Base-by-base conservation (phyloP, 2,797 vertebrate species). In the Taeniopygia guttata region DNA sequence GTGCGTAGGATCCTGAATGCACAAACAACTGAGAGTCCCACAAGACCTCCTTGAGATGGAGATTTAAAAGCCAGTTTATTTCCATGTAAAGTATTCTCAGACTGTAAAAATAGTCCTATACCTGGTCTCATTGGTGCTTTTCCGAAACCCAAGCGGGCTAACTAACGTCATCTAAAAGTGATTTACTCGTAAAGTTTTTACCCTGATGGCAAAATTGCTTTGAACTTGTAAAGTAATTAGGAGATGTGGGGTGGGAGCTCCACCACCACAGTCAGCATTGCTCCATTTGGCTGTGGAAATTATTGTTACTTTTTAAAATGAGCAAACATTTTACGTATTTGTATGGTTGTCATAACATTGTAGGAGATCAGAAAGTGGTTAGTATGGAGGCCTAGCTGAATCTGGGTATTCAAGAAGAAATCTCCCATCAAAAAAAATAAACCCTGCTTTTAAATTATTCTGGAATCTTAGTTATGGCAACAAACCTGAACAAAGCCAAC, bases 1-100 rank as follows among this genome's bases (percentile, higher is more conserved):
- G 21, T 11, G 68, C 40, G 72, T 93, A 76, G 87, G 90, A 95
- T 93, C 42, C 4, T 55, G 64, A 93, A 79, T 66, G 84, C 64
- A 89, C 92, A 95, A 95, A 95, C 83, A 94, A 90, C 38, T 1
- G 23, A 73, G 49, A 79, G 78, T 95, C 85, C 82, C 93, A 91
- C 70, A 82, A 84, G 94, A 87, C 66, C 54, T 75, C 40, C 46
- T 63, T 2, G 62, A 87, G 77, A 91, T 67, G 83, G 77, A 90
- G 91, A 91, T 91, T 95, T 95, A 59, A 91, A 96, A 96, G 59
- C 49, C 83, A 86, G 69, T 91, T 84, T 90, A 84, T 94, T 90
- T 82, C 83, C 77, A 88, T 86, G 58, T 59, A 73, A 95, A 94
- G 29, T 58, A 74, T 56, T 64, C 89, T 78, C 82, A 92, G 83